phyloP scores from a whole-genome alignment of 2,113 vertebrate genomes.

The Periophthalmus modestus region DNA sequence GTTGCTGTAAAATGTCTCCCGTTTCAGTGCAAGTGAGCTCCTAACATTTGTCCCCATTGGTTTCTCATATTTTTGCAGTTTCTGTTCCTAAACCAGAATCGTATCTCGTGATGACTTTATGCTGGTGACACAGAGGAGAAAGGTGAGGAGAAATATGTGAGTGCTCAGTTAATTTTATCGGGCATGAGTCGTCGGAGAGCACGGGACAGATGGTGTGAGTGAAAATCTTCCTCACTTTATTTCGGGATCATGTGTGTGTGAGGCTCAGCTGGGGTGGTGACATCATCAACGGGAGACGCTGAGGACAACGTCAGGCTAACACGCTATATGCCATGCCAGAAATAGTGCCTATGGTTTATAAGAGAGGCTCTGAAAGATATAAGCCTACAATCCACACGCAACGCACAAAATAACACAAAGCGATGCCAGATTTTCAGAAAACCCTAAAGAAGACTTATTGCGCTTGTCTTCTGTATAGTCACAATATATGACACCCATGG shows the following conservation, averaged over 20 bases:
- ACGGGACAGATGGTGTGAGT: constrained; percentile 53
- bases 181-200: constrained; percentile 38
- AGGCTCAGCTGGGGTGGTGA: constrained; percentile 41
- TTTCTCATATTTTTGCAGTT: background rate
- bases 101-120: background rate
- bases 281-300: constrained; percentile 34
- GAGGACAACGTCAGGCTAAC: constrained; percentile 39
- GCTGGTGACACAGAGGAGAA: constrained; percentile 19
- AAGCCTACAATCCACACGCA: background rate
- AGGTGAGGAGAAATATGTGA: constrained; percentile 35
- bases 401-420: background rate
- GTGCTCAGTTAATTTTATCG: constrained; percentile 52
- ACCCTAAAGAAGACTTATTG: too few relatives aligned
- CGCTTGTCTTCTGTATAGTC: too few relatives aligned
- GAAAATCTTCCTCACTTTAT: constrained; percentile 65
- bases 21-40: background rate
- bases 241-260: constrained; percentile 29
- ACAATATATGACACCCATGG: too few relatives aligned
- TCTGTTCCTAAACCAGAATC: background rate
- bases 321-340: constrained; percentile 3
- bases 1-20: too few relatives aligned
- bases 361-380: background rate
- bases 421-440: too few relatives aligned
- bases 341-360: background rate
- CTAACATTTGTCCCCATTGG: background rate